Evolutionary conservation across 2,888 invertebrate genomes (phyloP).

Genomic region (Lasius platythorax): DNA sequence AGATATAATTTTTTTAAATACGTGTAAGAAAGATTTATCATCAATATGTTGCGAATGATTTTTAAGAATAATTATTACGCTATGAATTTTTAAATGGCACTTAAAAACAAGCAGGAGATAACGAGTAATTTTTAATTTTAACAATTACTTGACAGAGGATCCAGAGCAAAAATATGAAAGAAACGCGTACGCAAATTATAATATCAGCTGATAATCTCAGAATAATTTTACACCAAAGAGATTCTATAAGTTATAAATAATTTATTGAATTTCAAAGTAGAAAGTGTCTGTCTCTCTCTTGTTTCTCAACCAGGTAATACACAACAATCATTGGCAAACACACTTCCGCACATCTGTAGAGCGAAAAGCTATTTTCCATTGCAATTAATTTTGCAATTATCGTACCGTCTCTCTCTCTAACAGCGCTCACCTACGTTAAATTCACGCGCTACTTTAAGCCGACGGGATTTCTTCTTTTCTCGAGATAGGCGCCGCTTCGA

Average conservation of each 20-base stretch:
- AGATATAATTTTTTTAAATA: not conserved
- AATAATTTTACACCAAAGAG: not conserved
- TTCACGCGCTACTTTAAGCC: not conserved
- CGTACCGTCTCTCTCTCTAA: not conserved
- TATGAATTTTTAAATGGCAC: not conserved
- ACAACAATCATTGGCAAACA: not conserved
- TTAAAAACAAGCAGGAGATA: not conserved
- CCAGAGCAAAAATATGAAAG: not conserved
- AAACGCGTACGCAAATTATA: not conserved
- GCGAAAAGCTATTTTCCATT: conserved; percentile 1
- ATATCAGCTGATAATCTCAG: not conserved
- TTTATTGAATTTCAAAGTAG: not conserved
- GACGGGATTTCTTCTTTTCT: conserved; percentile 24
- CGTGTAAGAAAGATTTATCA: not conserved
- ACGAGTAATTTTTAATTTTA: not conserved
- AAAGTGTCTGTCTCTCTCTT: not conserved
- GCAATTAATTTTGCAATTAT: not conserved
- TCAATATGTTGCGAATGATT: not conserved
- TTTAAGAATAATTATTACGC: not conserved
- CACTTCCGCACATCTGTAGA: conserved; percentile 24
- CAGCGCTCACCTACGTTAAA: conserved; percentile 1
- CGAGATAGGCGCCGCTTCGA: conserved; percentile 11
- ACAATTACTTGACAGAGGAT: not conserved
- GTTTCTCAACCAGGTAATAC: not conserved
- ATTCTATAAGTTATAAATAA: not conserved